Evolutionary conservation across 2,888 invertebrate genomes (phyloP).

Genomic region (Poecilobothrus nobilitatus): DNA sequence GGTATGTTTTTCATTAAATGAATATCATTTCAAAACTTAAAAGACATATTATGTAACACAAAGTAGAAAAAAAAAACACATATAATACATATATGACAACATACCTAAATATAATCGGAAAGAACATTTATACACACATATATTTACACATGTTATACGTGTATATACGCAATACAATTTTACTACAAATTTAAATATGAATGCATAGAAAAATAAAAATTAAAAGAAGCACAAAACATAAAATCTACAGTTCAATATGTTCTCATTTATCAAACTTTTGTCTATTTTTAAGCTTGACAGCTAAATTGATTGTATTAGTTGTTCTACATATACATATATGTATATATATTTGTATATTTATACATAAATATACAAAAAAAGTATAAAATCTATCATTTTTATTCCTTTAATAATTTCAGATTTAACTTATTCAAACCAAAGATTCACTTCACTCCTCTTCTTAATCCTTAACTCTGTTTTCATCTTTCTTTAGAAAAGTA

Average conservation of each 20-base stretch:
- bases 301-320: conserved; percentile 14
- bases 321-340: background rate
- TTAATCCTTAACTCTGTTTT: too few species aligned
- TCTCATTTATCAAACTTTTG: conserved; percentile 17
- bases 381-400: background rate
- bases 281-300: conserved; percentile 14
- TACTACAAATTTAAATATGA: background rate
- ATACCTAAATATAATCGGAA: background rate
- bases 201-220: background rate
- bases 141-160: background rate
- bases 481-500: too few species aligned
- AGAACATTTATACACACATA: background rate
- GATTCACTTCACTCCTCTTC: too few species aligned
- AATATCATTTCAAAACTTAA: too few species aligned
- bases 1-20: background rate
- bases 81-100: too few species aligned
- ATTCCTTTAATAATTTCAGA: background rate
- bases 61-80: too few species aligned
- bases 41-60: too few species aligned
- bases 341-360: conserved; percentile 2
- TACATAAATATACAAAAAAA: background rate
- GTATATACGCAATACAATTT: background rate
- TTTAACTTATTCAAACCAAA: background rate
- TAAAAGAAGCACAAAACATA: background rate
- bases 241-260: conserved; percentile 10